These are phyloP conservation scores for Drosophila parthenogenetica DNA, from an alignment of 2,888 invertebrate genomes.

Conservation along the genomic window DNA sequence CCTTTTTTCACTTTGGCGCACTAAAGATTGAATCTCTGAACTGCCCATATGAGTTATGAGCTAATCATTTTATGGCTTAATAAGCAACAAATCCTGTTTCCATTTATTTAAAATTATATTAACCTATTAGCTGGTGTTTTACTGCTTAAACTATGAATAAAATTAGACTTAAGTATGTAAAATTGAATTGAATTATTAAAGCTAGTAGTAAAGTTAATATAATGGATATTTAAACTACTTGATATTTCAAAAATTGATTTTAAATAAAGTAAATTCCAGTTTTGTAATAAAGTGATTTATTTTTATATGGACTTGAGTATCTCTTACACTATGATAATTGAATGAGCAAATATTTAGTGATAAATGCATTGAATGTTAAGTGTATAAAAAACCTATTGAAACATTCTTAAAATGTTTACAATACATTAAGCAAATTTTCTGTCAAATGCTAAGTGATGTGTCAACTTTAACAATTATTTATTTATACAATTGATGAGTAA, in stretches of 20 bases:
- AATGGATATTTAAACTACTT: not conserved
- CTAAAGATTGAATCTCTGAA: slow-evolving; percentile 14
- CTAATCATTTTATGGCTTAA: slow-evolving; percentile 13
- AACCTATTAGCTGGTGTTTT: not conserved
- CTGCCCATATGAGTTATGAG: slow-evolving; percentile 13
- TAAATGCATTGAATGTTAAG: slow-evolving; percentile 4
- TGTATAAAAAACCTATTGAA: slow-evolving; percentile 14
- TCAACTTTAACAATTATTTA: slow-evolving; percentile 17
- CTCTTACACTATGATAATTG: not conserved
- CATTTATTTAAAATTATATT: not conserved
- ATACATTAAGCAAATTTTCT: slow-evolving; percentile 20
- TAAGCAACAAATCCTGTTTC: not conserved
- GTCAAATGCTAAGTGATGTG: slow-evolving; percentile 39
- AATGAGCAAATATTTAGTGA: slow-evolving; percentile 5
- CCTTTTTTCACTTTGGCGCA: slow-evolving; percentile 10
- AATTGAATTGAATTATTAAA: not conserved
- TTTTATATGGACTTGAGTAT: no score
- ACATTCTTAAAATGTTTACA: slow-evolving; percentile 21
- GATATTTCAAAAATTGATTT: not conserved
- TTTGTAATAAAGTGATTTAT: no score
- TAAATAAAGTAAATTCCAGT: no score
- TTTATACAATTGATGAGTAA: not conserved
- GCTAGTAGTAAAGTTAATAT: not conserved
- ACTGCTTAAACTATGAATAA: not conserved
- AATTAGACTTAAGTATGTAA: not conserved